Percentiles rank a stretch among this genome's conserved stretches.
These are phyloP conservation scores for Laticauda colubrina DNA, from an alignment of 2,113 vertebrate species.

Conservation along the genomic window DNA sequence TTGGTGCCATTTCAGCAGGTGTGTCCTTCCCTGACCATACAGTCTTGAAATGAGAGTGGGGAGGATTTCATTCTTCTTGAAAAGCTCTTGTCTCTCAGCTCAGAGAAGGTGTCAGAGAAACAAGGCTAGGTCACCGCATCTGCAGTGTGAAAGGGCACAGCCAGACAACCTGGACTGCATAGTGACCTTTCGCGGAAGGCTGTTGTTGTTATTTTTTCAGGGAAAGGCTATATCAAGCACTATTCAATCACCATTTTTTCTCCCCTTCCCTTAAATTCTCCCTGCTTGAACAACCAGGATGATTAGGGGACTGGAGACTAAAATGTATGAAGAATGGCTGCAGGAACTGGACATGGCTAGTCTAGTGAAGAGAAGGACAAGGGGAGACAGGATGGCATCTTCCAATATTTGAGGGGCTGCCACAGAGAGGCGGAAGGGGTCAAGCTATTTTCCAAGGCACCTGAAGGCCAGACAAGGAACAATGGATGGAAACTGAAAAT, in stretches of 20 bases:
- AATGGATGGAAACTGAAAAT: too few species aligned
- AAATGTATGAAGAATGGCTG: too few species aligned
- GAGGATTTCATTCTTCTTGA: constrained; percentile 55
- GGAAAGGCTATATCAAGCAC: not conserved
- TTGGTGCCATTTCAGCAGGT: constrained; percentile 3
- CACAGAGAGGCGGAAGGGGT: too few species aligned
- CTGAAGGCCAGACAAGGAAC: too few species aligned
- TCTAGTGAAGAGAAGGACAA: too few species aligned
- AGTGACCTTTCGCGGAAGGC: not conserved
- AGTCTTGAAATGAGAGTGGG: constrained; percentile 55
- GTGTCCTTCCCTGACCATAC: not conserved
- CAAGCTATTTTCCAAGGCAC: too few species aligned
- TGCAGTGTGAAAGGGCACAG: constrained; percentile 41
- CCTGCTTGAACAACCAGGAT: not conserved
- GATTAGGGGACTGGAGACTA: too few species aligned
- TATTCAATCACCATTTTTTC: constrained; percentile 13
- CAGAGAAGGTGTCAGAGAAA: constrained; percentile 11
- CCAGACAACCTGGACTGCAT: not conserved
- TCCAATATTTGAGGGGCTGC: too few species aligned
- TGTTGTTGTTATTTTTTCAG: constrained; percentile 16
- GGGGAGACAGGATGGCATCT: too few species aligned
- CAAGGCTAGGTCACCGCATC: constrained; percentile 29
- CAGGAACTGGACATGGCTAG: too few species aligned
- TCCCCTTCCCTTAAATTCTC: not conserved
- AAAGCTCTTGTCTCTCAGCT: constrained; percentile 23